Evolutionary conservation across 2,113 vertebrate genomes (phyloP).

Genomic region (Takifugu flavidus): DNA sequence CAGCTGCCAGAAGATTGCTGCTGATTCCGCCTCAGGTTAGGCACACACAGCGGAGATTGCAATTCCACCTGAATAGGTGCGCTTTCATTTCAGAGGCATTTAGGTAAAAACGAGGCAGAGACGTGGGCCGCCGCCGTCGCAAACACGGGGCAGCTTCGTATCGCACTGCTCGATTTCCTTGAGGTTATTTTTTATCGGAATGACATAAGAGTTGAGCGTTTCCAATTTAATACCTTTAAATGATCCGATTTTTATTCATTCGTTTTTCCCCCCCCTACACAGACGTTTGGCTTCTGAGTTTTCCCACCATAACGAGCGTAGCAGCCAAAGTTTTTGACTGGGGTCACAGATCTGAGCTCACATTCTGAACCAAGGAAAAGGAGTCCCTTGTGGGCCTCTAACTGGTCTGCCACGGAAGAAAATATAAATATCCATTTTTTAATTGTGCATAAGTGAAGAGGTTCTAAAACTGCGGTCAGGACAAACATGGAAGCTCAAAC

Average conservation of each 20-base stretch:
- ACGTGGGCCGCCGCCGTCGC: not conserved
- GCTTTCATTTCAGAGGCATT: constrained; percentile 2
- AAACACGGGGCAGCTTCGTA: not conserved
- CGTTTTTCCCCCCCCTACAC: too few relatives aligned
- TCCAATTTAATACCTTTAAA: not conserved
- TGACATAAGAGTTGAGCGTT: not conserved
- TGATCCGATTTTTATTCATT: not conserved
- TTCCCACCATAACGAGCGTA: too few relatives aligned
- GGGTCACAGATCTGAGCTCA: too few relatives aligned
- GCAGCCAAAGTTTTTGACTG: too few relatives aligned
- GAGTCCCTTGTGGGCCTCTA: too few relatives aligned
- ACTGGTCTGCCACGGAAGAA: too few relatives aligned
- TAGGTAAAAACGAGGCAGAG: not conserved
- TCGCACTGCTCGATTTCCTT: not conserved
- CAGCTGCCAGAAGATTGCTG: constrained; percentile 27
- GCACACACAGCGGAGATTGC: not conserved
- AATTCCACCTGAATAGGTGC: not conserved
- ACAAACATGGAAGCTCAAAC: not conserved
- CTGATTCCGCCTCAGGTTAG: constrained; percentile 19
- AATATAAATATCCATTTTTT: too few relatives aligned
- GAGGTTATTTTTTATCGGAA: not conserved
- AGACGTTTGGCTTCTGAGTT: too few relatives aligned
- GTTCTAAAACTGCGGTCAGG: too few relatives aligned
- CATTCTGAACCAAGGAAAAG: too few relatives aligned
- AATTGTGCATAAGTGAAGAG: too few relatives aligned